Evolutionary conservation across 2,797 vertebrate genomes (phyloP).

Genomic region (Lindbergichthys nudifrons): DNA sequence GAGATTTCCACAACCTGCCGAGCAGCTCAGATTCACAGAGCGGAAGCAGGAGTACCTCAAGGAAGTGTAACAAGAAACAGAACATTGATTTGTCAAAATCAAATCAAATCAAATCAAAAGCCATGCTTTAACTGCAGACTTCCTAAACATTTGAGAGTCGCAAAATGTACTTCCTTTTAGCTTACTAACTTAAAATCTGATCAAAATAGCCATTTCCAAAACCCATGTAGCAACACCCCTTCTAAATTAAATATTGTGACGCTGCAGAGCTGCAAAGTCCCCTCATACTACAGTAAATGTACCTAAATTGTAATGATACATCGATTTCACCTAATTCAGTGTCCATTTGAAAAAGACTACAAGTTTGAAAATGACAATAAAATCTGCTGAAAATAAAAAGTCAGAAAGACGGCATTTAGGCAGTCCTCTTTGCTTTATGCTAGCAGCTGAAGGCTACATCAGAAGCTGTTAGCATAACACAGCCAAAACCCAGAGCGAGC

Average conservation of each 20-base stretch:
- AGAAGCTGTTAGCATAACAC: not conserved
- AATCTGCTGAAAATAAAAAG: not conserved
- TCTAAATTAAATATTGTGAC: no score
- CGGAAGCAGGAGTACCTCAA: slow-evolving; percentile 12
- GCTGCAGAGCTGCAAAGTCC: no score
- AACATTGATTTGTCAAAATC: not conserved
- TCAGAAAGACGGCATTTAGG: no score
- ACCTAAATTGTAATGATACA: not conserved
- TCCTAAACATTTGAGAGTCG: not conserved
- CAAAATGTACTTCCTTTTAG: no score
- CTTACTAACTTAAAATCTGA: not conserved
- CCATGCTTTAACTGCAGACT: not conserved
- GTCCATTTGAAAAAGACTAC: not conserved
- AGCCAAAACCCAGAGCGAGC: not conserved
- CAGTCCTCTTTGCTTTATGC: not conserved
- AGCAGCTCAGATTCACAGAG: slow-evolving; percentile 32
- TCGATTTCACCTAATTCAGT: not conserved
- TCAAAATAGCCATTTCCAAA: no score
- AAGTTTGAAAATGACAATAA: not conserved
- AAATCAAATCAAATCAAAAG: not conserved
- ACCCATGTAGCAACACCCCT: no score
- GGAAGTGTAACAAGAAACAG: not conserved
- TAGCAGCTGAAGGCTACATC: not conserved
- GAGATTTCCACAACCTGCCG: slow-evolving; percentile 48
- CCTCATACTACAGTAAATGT: no score